Percentiles rank a stretch among this genome's conserved stretches.
Evolutionary conservation across 2,888 invertebrate genomes (phyloP).

Genomic region (Nymphalis urticae): DNA sequence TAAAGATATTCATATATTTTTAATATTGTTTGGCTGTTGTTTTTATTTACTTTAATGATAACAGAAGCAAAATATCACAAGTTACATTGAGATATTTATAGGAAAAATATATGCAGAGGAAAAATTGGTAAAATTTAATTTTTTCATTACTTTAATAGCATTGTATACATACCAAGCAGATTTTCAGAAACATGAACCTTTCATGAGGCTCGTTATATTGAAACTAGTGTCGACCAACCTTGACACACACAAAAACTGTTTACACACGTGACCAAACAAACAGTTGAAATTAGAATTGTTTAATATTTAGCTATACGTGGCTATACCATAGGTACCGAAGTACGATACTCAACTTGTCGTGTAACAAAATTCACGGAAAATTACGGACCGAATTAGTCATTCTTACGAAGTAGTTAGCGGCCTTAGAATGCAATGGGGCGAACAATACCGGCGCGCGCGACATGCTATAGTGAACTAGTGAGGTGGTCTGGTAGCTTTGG

Average conservation of each 20-base stretch:
- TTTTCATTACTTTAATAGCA: no score
- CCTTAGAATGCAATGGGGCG: constrained; percentile 12
- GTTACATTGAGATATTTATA: no score
- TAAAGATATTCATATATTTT: no score
- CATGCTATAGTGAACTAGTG: constrained; percentile 68
- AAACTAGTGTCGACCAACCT: constrained; percentile 19
- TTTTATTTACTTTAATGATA: neutral
- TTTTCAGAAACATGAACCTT: neutral
- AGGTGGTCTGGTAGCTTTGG: constrained; percentile 37
- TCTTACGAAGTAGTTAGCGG: constrained; percentile 20
- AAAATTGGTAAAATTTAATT: no score
- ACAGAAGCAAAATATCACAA: neutral
- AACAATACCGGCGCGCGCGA: constrained; percentile 58
- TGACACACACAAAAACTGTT: constrained; percentile 21
- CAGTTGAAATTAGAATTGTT: neutral
- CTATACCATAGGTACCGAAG: constrained; percentile 10
- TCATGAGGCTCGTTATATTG: neutral
- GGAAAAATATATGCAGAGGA: no score
- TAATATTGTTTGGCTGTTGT: neutral
- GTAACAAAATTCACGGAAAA: constrained; percentile 35
- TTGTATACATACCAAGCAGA: neutral
- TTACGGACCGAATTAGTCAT: constrained; percentile 38
- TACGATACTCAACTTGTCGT: neutral
- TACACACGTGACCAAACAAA: constrained; percentile 20
- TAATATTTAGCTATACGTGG: constrained; percentile 1